Evolutionary conservation across 2,888 invertebrate genomes (phyloP), one percentile per base, ranked within the genome.

Genomic region (Netelia virgata): DNA sequence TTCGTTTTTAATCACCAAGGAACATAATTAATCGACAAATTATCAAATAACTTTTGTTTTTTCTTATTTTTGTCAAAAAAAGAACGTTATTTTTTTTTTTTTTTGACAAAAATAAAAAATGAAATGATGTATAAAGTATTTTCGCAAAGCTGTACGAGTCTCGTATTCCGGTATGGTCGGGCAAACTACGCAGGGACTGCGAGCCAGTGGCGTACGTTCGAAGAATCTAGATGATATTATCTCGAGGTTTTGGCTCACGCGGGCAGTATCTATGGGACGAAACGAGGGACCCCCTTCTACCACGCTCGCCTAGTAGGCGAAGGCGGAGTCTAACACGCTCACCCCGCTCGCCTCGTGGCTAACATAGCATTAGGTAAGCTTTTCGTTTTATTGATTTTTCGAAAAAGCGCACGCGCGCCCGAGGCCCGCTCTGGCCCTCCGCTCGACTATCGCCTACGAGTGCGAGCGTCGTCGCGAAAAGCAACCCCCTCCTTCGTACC

Each of bases 331-430:
- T 92, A 90, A 64, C 57, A 64, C 57, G 64, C 64, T 73, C 91
- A 90, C 89, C 87, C 80, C 87, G 81, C 82, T 59, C 79, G 86
- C 86, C 80, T 61, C 80, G 86, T 86, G 84, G 92, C 80, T 92
- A 91, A 91, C 92, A 90, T 90, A 91, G 92, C 92, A 92, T 93
- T 92, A 93, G 92, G 92, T 91, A 93, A 93, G 93, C 93, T 93
- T 93, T 93, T 93, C 93, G 91, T 93, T 93, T 93, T 93, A 93
- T 93, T 93, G 93, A 93, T 93, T 93, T 93, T 93, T 93, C 92
- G 91, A 91, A 93, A 93, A 93, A 93, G 93, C 93, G 93, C 93
- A 90, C 92, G 93, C 93, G 93, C 93, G 92, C 91, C 90, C 90
- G 88, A 87, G 3, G 47, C 18, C 57, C 10, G 57, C 20, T 57